A percentile compares a stretch with the other conserved stretches of the same genome.
Evolutionary conservation across 2,797 vertebrate genomes (phyloP).

Genomic region (Miopithecus talapoin): DNA sequence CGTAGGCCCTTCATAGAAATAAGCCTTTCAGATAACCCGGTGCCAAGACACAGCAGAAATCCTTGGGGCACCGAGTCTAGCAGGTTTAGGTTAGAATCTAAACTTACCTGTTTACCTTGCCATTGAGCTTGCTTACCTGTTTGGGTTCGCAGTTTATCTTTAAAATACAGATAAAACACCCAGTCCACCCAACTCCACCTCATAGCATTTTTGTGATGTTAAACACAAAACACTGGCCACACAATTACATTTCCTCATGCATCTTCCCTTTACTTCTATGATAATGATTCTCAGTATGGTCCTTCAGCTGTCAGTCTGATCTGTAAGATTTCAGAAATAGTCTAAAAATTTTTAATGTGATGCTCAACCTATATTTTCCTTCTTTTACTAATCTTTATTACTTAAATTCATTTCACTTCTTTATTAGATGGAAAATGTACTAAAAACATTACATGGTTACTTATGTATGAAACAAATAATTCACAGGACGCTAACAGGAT

Average conservation of each 20-base stretch:
- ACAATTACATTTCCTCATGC: not conserved
- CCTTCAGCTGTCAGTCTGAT: not conserved
- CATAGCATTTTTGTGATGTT: not conserved
- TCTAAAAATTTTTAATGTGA: not conserved
- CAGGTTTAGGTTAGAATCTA: not conserved
- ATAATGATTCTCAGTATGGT: not conserved
- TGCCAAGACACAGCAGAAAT: not conserved
- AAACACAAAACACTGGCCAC: not conserved
- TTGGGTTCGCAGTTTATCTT: not conserved
- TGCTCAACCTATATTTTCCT: not conserved
- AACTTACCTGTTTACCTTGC: not conserved
- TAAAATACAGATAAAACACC: not conserved
- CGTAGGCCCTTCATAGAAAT: not conserved
- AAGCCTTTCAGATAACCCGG: not conserved
- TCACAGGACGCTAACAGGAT: not conserved
- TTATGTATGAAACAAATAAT: not conserved
- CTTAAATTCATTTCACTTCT: constrained; percentile 22
- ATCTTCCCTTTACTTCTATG: not conserved
- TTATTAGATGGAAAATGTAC: constrained; percentile 15
- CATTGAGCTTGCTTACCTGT: not conserved
- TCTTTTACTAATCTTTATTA: constrained; percentile 12
- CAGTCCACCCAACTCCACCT: not conserved
- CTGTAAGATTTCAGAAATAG: not conserved
- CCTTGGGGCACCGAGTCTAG: not conserved
- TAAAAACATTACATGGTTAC: not conserved